Base-by-base conservation (phyloP, 2,888 invertebrate genomes). In the Eristalis tenax region DNA sequence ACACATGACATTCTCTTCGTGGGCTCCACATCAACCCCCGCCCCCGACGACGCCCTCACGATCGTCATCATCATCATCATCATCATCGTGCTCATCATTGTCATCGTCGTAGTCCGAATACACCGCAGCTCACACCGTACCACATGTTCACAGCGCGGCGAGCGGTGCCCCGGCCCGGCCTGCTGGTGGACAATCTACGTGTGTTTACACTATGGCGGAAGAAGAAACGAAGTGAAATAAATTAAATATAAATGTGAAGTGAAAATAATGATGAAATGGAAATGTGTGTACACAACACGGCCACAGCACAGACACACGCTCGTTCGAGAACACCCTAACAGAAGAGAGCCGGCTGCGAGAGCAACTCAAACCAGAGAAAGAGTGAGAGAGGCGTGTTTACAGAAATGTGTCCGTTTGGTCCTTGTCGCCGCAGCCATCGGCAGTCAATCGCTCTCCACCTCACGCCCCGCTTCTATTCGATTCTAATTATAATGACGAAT, bases 161-260 rank as follows among this genome's bases (percentile, higher is more conserved):
- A 43, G 4, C n/a, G 43, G 26, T 26, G 26, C 26, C 43, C 15
- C 4, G n/a, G 18, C 50, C 18, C n/a, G 50, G 18, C 50, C 50
- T 50, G 18, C 18, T 50, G 18, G n/a, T 50, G 32, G 28, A 10
- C 8, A 13, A n/a, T 38, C 22, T 59, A 80, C 70, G 71, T 79
- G 82, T 75, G 80, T 73, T 81, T 81, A 81, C 65, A 77, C 73
- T 77, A 77, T 85, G 68, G 85, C 85, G 85, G 81, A 85, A 85
- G 85, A 85, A 81, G 85, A 81, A 85, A 73, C 81, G 73, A 85
- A 85, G 77, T 81, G 77, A 86, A 79, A 83, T 75, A 82, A 82
- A 82, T 86, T 86, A 86, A 82, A 86, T 82, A 74, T 65, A 82
- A 81, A 78, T 82, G 82, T 69, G 61, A 78, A 82, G 73, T 78